phyloP scores from a whole-genome alignment of 2,888 invertebrate genomes.

The Apeira syringaria region DNA sequence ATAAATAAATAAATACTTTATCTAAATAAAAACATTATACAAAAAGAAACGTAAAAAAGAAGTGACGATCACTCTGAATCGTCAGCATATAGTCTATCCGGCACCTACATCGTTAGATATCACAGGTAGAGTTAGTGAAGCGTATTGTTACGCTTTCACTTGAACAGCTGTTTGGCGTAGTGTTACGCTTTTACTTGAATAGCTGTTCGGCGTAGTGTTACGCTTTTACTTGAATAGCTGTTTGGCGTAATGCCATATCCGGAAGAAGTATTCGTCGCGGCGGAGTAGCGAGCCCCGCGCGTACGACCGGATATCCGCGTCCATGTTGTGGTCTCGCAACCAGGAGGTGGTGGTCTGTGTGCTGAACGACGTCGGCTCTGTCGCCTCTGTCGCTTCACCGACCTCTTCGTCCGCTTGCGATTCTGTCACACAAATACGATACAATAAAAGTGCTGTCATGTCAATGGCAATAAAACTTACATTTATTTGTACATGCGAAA shows the following conservation, averaged over 20 bases:
- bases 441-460: too few species aligned
- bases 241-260: conserved; percentile 95
- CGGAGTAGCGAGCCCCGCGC: conserved; percentile 92
- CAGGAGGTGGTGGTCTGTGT: conserved; percentile 97
- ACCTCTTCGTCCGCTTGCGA: conserved; percentile 70
- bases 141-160: conserved; percentile 73
- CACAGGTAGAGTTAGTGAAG: conserved; percentile 77
- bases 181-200: conserved; percentile 85
- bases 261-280: conserved; percentile 97
- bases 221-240: conserved; percentile 89
- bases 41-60: conserved; percentile 51
- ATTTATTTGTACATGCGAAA: too few species aligned
- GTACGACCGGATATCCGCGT: conserved; percentile 95
- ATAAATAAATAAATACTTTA: conserved; percentile 66
- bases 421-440: conserved; percentile 40
- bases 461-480: too few species aligned
- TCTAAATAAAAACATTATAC: conserved; percentile 48
- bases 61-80: conserved; percentile 14
- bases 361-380: conserved; percentile 93
- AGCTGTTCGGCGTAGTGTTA: conserved; percentile 88
- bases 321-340: conserved; percentile 96
- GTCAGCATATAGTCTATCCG: conserved; percentile 52
- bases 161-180: conserved; percentile 92
- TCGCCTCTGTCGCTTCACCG: conserved; percentile 85
- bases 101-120: conserved; percentile 70